These are phyloP conservation scores for Hypolimnas misippus DNA, from an alignment of 2,888 invertebrate genomes.

Conservation along the genomic window DNA sequence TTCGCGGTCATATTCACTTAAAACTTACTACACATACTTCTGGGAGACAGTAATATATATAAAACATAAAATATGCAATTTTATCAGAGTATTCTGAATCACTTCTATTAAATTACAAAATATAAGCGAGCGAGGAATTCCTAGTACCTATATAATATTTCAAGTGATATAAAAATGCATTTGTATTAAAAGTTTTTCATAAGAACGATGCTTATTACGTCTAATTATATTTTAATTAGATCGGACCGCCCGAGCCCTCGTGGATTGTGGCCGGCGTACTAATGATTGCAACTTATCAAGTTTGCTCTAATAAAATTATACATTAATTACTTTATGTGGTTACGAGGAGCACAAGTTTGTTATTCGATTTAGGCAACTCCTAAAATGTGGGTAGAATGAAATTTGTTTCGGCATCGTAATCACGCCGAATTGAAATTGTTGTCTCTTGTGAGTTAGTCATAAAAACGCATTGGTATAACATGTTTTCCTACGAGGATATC, in stretches of 20 bases:
- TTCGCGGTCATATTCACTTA: no score
- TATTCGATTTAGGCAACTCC: not conserved
- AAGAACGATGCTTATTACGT: not conserved
- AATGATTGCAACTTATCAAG: constrained; percentile 19
- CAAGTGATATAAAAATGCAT: not conserved
- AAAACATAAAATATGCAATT: no score
- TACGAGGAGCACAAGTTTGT: not conserved
- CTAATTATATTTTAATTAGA: constrained; percentile 21
- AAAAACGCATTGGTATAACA: no score
- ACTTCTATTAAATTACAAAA: no score
- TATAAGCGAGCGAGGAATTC: no score
- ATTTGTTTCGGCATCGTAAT: not conserved
- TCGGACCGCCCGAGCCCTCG: not conserved
- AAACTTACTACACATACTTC: no score
- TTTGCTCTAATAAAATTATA: constrained; percentile 16
- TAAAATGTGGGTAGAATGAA: not conserved
- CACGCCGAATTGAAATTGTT: not conserved
- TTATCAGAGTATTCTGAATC: no score
- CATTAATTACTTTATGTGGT: constrained; percentile 14
- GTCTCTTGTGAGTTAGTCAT: no score
- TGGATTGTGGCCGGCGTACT: constrained; percentile 3
- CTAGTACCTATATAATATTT: no score
- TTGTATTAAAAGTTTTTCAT: not conserved
- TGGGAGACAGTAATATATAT: no score
- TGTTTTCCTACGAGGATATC: no score